Conservation (phyloP, 2,797 vertebrate genomes). For the Chlorospingus semifuscus region DNA sequence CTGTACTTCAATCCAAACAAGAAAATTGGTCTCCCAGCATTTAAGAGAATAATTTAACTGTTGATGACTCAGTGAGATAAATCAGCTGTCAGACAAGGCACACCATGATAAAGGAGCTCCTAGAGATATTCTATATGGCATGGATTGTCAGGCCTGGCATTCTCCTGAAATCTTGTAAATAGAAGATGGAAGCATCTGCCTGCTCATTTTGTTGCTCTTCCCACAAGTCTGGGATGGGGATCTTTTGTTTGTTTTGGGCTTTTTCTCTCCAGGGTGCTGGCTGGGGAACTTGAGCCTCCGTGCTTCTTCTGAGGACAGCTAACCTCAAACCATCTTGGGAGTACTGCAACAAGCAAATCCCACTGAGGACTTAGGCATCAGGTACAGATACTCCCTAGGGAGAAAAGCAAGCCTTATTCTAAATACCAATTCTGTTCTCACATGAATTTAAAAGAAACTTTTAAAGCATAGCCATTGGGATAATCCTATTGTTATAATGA, state of each 20-base stretch:
- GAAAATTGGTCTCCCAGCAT: background rate
- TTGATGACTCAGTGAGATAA: background rate
- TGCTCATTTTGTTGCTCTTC: background rate
- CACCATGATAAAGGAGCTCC: background rate
- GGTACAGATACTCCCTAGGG: background rate
- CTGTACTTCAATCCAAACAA: background rate
- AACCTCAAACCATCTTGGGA: background rate
- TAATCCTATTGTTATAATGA: background rate
- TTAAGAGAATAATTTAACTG: background rate
- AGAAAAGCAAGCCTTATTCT: background rate
- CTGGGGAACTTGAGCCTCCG: background rate
- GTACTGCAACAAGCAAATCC: background rate
- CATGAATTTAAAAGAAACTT: background rate
- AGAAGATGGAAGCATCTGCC: fast-evolving
- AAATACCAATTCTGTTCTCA: background rate
- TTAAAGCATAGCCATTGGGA: background rate
- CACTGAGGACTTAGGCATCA: background rate
- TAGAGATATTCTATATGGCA: background rate
- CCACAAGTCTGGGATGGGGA: background rate
- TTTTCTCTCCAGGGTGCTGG: background rate
- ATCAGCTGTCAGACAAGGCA: background rate
- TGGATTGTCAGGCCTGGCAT: background rate
- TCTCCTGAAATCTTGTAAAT: background rate
- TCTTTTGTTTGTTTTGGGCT: background rate
- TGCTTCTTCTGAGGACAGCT: background rate